These are phyloP conservation scores for Zaprionus vittiger DNA, from an alignment of 1,140 invertebrate genomes.

Conservation along the genomic window DNA sequence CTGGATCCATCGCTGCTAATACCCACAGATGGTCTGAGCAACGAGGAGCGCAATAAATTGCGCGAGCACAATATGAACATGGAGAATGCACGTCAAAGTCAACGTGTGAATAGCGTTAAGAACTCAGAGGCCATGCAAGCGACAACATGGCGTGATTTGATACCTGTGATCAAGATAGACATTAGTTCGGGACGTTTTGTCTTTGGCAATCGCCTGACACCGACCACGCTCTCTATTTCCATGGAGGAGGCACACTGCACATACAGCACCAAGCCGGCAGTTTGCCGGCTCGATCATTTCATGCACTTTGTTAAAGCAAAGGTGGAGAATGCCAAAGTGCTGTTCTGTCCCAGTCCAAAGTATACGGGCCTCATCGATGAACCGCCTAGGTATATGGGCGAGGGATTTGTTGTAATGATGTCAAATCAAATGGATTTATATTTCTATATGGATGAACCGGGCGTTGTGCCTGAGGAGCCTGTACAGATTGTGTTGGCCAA, in stretches of 20 bases:
- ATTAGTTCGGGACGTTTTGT: constrained; percentile 96
- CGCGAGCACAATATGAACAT: constrained; percentile 87
- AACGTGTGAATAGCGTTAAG: constrained; percentile 85
- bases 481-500: constrained; percentile 95
- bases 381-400: constrained; percentile 95
- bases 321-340: constrained; percentile 97
- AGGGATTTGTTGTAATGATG: constrained; percentile 98
- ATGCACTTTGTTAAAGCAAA: constrained; percentile 98
- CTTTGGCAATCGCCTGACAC: constrained; percentile 98
- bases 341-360: constrained; percentile 96
- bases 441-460: constrained; percentile 98
- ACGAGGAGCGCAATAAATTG: constrained; percentile 77
- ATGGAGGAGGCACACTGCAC: constrained; percentile 97
- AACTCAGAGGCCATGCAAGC: constrained; percentile 91
- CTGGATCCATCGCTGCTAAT: constrained; percentile 91
- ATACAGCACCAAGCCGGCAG: constrained; percentile 97
- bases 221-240: constrained; percentile 95
- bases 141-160: constrained; percentile 96
- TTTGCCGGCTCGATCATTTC: constrained; percentile 95
- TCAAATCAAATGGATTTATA: constrained; percentile 97
- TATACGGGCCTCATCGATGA: constrained; percentile 97
- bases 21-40: constrained; percentile 70
- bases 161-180: constrained; percentile 98
- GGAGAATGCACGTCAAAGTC: constrained; percentile 87
- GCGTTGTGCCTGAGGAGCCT: constrained; percentile 94